phyloP scores from a whole-genome alignment of 2,797 vertebrate genomes.

The Todus mexicanus region DNA sequence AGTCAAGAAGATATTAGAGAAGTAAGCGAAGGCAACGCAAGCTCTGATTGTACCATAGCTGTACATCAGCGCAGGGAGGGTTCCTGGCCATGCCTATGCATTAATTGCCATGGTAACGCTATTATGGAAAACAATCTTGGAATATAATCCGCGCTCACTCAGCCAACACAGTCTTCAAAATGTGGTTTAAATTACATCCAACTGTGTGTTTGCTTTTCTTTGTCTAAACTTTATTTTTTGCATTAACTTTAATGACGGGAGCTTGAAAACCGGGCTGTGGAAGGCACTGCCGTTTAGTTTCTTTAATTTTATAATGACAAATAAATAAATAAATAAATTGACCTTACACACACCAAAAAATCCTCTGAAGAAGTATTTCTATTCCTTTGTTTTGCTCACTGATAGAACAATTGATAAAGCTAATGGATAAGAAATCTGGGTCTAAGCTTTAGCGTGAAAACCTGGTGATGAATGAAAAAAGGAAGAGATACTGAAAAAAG shows the following conservation, averaged over 20 bases:
- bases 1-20: not conserved
- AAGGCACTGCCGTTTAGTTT: not conserved
- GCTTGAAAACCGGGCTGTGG: not conserved
- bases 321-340: not conserved
- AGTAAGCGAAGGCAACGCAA: not conserved
- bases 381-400: constrained; percentile 10
- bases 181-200: constrained; percentile 83
- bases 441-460: constrained; percentile 10
- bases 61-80: not conserved
- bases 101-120: constrained; percentile 81
- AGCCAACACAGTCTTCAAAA: constrained; percentile 78
- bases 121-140: constrained; percentile 86
- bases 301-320: constrained; percentile 11
- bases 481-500: not conserved
- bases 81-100: constrained; percentile 55
- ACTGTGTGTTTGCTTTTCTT: constrained; percentile 81
- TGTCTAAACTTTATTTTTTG: constrained; percentile 78
- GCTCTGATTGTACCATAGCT: not conserved
- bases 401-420: not conserved
- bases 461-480: not conserved
- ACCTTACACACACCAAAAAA: not conserved
- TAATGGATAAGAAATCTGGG: too few species aligned
- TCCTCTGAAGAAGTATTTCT: not conserved
- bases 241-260: constrained; percentile 67
- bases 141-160: constrained; percentile 69